Evolutionary conservation across 2,888 invertebrate species (phyloP).

Genomic region (Unio delphinus): DNA sequence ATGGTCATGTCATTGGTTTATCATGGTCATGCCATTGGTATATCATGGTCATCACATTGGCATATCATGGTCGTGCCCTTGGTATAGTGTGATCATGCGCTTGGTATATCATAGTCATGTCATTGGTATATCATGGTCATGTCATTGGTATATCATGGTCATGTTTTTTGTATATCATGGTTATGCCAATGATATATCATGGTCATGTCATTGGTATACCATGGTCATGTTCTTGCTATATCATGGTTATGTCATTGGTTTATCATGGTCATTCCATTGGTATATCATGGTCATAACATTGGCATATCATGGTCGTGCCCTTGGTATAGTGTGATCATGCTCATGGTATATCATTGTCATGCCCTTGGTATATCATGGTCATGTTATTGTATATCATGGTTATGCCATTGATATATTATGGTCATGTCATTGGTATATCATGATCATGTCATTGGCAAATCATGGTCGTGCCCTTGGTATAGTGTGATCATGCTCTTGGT

Average conservation of each 20-base stretch:
- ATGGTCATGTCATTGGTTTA: not conserved
- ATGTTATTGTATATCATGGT: not conserved
- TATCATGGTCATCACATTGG: not conserved
- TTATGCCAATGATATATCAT: not conserved
- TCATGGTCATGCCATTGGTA: not conserved
- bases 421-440: not conserved
- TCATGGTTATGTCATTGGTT: not conserved
- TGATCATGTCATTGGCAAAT: no score
- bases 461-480: not conserved
- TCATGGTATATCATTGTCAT: not conserved
- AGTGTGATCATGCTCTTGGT: not conserved
- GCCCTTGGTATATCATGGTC: not conserved
- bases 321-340: not conserved
- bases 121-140: not conserved
- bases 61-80: not conserved
- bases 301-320: not conserved
- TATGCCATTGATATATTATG: not conserved
- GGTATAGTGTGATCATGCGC: not conserved
- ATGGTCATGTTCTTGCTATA: not conserved
- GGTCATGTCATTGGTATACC: not conserved
- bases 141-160: not conserved
- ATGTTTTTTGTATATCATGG: not conserved
- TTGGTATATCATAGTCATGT: not conserved
- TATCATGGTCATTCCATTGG: not conserved
- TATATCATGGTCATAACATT: not conserved